A percentile compares a stretch with the other conserved stretches of the same genome.
These are phyloP conservation scores for Palythoa grandis DNA, from an alignment of 92 coral and sea anemone species.

Conservation along the genomic window DNA sequence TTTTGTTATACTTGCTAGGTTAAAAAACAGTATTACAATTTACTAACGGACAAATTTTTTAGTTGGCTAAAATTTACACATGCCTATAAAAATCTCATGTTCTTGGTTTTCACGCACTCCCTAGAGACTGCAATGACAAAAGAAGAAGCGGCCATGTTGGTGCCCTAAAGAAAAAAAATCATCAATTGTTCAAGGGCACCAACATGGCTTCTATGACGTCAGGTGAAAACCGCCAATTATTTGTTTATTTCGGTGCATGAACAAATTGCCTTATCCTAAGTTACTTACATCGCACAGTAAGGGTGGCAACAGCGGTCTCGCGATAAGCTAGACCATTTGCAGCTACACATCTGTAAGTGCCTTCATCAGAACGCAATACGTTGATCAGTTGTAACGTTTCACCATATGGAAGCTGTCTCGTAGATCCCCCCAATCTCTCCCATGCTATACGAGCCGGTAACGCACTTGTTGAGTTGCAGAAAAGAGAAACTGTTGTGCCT, in stretches of 20 bases:
- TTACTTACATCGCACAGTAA: constrained; percentile 60
- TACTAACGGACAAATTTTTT: no score
- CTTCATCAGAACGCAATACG: constrained; percentile 46
- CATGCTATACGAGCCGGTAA: constrained; percentile 43
- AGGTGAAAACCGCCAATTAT: no score
- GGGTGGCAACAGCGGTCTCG: constrained; percentile 67
- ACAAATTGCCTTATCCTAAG: neutral
- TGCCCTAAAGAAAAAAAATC: no score
- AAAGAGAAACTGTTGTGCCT: constrained; percentile 56
- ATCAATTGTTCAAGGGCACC: no score
- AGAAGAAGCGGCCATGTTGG: no score
- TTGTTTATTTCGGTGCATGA: neutral
- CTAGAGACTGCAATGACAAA: no score
- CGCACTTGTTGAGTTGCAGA: constrained; percentile 73
- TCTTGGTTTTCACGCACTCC: no score
- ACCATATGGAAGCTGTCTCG: constrained; percentile 41
- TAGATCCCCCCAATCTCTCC: constrained; percentile 40
- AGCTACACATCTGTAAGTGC: constrained; percentile 73
- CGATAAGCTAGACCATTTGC: constrained; percentile 69
- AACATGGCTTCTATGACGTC: no score
- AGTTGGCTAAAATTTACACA: no score
- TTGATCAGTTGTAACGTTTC: constrained; percentile 48
- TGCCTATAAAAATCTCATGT: no score
- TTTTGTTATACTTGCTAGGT: no score
- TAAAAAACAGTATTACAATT: no score